Evolutionary conservation across 2,797 vertebrate genomes (phyloP), one percentile per base, ranked within the genome.

Genomic region (Sebastolobus altivelis): DNA sequence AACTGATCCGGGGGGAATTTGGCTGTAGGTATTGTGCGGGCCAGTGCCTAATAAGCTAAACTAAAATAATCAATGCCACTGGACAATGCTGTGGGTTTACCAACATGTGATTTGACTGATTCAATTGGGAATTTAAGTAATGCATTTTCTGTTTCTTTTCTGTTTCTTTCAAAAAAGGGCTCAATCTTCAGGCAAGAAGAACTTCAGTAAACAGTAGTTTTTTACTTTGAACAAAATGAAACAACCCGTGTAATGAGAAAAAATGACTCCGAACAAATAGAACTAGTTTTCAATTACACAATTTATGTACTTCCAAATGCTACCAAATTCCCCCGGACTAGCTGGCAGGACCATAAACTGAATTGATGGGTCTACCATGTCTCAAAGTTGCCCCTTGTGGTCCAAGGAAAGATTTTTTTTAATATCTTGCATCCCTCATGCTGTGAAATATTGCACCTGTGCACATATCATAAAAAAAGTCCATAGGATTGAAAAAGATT

Each of bases 361-460:
- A 86, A 93, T 89, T 88, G 83, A 94, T 90, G 77, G 76, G 25
- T 61, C 65, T 63, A 25, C 80, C 43, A 12, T 18, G 63, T 63
- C 79, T 82, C 58, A 79, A 81, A 89, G 78, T 84, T 85, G 79
- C 72, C 85, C 70, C 79, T 83, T 82, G 79, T 79, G 79, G 77
- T 87, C 74, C 60, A 61, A 82, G 58, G 54, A 93, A 88, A 85
- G 60, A 82, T 74, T 76, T 83, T 80, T 90, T 89, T 88, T 87
- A 89, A 86, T 85, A 88, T 72, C 65, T 75, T 75, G 38, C 79
- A 83, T 83, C 66, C 67, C 55, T 89, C 87, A 78, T 75, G 60
- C 65, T 61, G 56, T 89, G 87, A 91, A 90, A 89, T 90, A 92
- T 77, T 81, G 74, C 52, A 85, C 79, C 77, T 90, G 82, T 70